Conservation (phyloP, 2,888 invertebrate genomes). For the Coenonympha glycerion region DNA sequence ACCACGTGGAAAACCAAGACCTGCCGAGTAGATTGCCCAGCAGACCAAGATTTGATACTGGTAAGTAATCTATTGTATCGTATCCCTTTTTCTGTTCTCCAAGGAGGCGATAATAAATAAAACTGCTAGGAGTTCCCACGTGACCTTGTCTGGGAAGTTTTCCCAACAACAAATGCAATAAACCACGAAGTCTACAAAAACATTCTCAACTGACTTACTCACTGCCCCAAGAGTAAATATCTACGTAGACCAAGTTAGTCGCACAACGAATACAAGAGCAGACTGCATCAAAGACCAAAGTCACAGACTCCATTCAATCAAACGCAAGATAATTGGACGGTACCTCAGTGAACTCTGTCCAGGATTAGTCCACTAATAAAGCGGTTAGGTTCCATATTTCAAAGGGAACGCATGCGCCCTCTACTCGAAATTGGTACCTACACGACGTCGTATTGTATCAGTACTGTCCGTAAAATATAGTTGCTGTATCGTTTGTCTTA, state of each 20-base stretch:
- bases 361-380: slow-evolving; percentile 1
- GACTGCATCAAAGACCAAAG: neutral
- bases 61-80: slow-evolving; percentile 38
- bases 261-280: neutral
- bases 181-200: too few relatives aligned
- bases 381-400: slow-evolving; percentile 13
- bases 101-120: too few relatives aligned
- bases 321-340: neutral
- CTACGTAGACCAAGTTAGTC: neutral
- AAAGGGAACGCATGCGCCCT: slow-evolving; percentile 8
- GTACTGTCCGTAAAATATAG: too few relatives aligned
- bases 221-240: too few relatives aligned
- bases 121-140: too few relatives aligned
- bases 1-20: slow-evolving; percentile 71
- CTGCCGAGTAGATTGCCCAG: slow-evolving; percentile 62
- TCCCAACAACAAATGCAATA: too few relatives aligned
- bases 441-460: too few relatives aligned
- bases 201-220: too few relatives aligned
- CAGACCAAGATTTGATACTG: slow-evolving; percentile 68
- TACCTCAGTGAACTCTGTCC: neutral
- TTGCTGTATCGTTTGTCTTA: too few relatives aligned
- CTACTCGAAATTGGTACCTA: neutral
- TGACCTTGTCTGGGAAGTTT: too few relatives aligned
- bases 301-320: neutral
- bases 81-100: neutral